phyloP scores from a whole-genome alignment of 2,113 vertebrate genomes.

The Sturnus vulgaris region DNA sequence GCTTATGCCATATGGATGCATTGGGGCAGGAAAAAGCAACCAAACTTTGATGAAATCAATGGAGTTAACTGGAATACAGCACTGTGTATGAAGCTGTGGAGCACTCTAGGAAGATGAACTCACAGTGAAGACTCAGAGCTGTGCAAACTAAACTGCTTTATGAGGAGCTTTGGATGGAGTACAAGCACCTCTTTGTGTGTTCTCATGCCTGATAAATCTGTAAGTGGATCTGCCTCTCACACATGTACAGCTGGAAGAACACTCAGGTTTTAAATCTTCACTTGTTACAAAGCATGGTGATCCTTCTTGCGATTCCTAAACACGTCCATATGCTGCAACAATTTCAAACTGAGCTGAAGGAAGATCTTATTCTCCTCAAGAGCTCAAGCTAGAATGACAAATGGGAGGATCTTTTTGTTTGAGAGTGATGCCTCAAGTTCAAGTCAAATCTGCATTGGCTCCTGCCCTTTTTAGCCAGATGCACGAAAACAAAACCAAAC shows the following conservation, averaged over 20 bases:
- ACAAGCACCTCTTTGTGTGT: background rate
- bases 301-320: background rate
- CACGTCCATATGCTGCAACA: background rate
- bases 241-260: background rate
- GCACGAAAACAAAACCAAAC: background rate
- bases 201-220: background rate
- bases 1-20: background rate
- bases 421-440: background rate
- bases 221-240: background rate
- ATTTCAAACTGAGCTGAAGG: background rate
- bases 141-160: background rate
- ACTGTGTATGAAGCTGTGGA: background rate
- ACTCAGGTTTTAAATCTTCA: background rate
- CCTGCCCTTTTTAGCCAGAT: background rate
- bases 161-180: background rate
- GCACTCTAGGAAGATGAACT: background rate
- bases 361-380: background rate
- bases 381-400: background rate
- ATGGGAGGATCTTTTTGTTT: background rate
- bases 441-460: background rate
- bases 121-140: background rate
- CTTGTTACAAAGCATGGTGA: background rate
- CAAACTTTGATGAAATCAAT: background rate
- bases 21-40: background rate
- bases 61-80: background rate